Evolutionary conservation across 2,113 vertebrate genomes (phyloP).

Genomic region (crab-eating macaque (Macaca fascicularis)): T2T-MFA8v1.1 NC_088389.1:12229501-12230000

Average conservation of each 20-base stretch:
- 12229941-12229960: constrained; percentile 94
- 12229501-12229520: rapidly evolving
- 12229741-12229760: background rate
- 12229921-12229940: constrained; percentile 92
- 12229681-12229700: background rate
- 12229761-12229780: background rate
- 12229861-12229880: constrained; percentile 96
- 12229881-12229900: constrained; percentile 97
- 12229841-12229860: constrained; percentile 96
- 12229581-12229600: background rate
- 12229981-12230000: constrained; percentile 76
- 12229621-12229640: background rate
- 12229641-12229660: background rate
- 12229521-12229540: rapidly evolving
- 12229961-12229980: constrained; percentile 96
- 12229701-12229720: background rate
- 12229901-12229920: constrained; percentile 98
- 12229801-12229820: constrained; percentile 96
- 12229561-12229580: rapidly evolving
- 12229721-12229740: background rate
- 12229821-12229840: constrained; percentile 97
- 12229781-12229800: constrained; percentile 87
- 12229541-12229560: rapidly evolving
- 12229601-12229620: rapidly evolving
- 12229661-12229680: background rate